Evolutionary conservation across 2,113 vertebrate species (phyloP).

Genomic region (Protobothrops mucrosquamatus): DNA sequence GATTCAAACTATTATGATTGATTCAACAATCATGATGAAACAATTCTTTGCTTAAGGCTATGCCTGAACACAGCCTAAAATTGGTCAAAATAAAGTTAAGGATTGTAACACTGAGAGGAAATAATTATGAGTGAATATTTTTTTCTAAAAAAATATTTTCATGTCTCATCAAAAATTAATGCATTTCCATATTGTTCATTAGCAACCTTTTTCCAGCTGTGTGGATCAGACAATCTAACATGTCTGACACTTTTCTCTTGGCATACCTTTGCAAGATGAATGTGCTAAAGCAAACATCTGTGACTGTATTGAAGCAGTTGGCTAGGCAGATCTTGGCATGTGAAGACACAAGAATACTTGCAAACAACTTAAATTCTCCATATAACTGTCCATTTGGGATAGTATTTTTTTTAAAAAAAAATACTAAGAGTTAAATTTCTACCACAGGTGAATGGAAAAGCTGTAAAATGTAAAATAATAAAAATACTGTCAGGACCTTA

Average conservation of each 20-base stretch:
- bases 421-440: neutral
- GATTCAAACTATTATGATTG: neutral
- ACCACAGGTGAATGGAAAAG: neutral
- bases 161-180: conserved; percentile 8
- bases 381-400: neutral
- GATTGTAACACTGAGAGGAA: neutral
- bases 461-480: neutral
- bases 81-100: neutral
- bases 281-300: conserved; percentile 9
- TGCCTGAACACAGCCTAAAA: neutral
- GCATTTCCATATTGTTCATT: conserved; percentile 46
- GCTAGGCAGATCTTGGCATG: conserved; percentile 35
- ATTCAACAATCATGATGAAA: neutral
- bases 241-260: conserved; percentile 42
- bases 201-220: conserved; percentile 51
- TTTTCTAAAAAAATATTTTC: neutral
- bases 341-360: conserved; percentile 36
- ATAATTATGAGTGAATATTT: neutral
- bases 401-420: neutral
- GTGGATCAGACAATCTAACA: conserved; percentile 38
- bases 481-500: neutral
- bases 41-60: neutral
- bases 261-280: conserved; percentile 50
- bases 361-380: conserved; percentile 31
- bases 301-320: conserved; percentile 23